Conservation (phyloP, 2,888 invertebrate genomes). For the Aphodius granarius region DNA sequence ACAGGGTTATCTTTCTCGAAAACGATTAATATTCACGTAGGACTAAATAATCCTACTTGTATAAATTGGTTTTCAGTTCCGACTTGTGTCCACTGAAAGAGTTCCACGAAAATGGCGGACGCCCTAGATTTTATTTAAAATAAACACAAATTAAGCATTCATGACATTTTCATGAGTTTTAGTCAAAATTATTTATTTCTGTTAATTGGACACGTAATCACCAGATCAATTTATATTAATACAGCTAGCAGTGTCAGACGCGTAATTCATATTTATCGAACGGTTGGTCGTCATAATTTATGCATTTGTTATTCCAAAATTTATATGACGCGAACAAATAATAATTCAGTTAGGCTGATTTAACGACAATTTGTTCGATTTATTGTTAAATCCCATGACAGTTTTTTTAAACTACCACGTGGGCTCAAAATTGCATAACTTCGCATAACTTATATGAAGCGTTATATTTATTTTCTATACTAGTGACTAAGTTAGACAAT, state of each 20-base stretch:
- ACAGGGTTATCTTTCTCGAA: neutral
- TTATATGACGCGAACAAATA: neutral
- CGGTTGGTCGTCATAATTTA: neutral
- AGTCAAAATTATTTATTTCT: neutral
- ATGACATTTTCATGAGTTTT: neutral
- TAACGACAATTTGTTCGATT: neutral
- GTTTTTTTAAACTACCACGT: too few species aligned
- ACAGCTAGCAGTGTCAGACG: neutral
- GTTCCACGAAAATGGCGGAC: neutral
- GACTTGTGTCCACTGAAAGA: neutral
- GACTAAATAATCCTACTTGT: neutral
- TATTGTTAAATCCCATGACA: neutral
- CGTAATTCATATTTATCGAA: neutral
- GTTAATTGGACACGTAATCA: neutral
- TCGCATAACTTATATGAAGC: too few species aligned
- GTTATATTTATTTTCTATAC: too few species aligned
- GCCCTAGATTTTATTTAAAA: neutral
- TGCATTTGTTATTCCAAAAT: neutral
- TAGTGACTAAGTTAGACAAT: neutral
- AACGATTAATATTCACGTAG: neutral
- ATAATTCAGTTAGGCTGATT: neutral
- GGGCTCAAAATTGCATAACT: neutral
- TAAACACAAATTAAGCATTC: too few species aligned
- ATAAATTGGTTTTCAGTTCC: neutral
- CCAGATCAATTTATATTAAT: neutral